These are phyloP conservation scores for Notarius lentiginosus DNA, from an alignment of 2,113 vertebrate genomes.

Conservation along the genomic window DNA sequence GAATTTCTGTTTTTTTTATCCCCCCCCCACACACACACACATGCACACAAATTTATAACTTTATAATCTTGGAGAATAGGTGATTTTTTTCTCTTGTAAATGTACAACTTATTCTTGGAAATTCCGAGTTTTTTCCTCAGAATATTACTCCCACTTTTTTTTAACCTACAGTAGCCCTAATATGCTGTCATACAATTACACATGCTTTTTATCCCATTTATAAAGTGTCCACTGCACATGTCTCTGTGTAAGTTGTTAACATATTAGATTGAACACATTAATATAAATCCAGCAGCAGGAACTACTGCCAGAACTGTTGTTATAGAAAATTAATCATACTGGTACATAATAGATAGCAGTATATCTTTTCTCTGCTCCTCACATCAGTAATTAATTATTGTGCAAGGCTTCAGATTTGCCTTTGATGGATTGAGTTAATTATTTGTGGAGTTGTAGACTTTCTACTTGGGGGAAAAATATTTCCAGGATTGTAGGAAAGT, in stretches of 20 bases:
- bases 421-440: background rate
- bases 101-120: too few species aligned
- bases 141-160: too few species aligned
- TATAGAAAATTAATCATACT: background rate
- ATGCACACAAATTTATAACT: too few species aligned
- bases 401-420: slow-evolving; percentile 8
- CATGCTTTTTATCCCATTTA: background rate
- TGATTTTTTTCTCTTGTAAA: too few species aligned
- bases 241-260: background rate
- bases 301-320: background rate
- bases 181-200: background rate
- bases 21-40: too few species aligned
- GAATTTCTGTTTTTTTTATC: too few species aligned
- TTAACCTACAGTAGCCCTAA: too few species aligned
- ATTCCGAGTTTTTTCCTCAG: too few species aligned
- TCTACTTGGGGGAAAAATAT: background rate
- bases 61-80: too few species aligned
- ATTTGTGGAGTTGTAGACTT: background rate
- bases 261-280: background rate
- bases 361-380: background rate
- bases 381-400: slow-evolving; percentile 6
- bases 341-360: background rate
- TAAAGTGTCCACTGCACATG: background rate
- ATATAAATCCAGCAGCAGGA: background rate
- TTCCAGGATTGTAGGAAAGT: background rate